Percentiles rank a stretch among this genome's conserved stretches.
Conservation (phyloP, 2,888 invertebrate species). For the Amphipyra tragopoginis region DNA sequence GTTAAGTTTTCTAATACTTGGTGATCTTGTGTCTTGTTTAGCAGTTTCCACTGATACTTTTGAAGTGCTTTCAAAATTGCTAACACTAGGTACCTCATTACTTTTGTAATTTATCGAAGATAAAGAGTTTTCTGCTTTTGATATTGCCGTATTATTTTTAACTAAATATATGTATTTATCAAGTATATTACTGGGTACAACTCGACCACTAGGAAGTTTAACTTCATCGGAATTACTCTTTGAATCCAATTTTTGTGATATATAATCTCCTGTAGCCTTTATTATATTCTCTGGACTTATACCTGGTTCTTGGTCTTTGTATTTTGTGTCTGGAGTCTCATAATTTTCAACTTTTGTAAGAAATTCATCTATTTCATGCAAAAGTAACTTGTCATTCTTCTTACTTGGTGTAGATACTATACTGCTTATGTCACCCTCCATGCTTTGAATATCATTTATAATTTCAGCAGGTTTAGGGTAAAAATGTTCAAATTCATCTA, state of each 20-base stretch:
- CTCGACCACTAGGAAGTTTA: constrained; percentile 77
- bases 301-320: constrained; percentile 63
- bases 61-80: constrained; percentile 54
- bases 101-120: constrained; percentile 52
- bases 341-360: constrained; percentile 84
- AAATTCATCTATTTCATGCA: constrained; percentile 87
- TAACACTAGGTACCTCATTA: constrained; percentile 53
- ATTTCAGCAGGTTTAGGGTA: constrained; percentile 50
- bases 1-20: constrained; percentile 77
- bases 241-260: constrained; percentile 76
- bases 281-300: constrained; percentile 79
- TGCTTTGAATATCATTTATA: constrained; percentile 76
- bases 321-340: constrained; percentile 79
- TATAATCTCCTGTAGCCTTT: constrained; percentile 82
- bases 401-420: constrained; percentile 85
- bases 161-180: constrained; percentile 87
- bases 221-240: constrained; percentile 71
- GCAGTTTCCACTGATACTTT: constrained; percentile 48
- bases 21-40: constrained; percentile 66
- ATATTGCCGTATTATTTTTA: constrained; percentile 69
- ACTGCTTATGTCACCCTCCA: constrained; percentile 87
- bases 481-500: constrained; percentile 52
- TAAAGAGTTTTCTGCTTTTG: constrained; percentile 62
- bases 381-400: constrained; percentile 81
- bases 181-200: constrained; percentile 75